Base-by-base conservation (phyloP, 2,888 invertebrate genomes). In the Drosophila aldrichi region DNA sequence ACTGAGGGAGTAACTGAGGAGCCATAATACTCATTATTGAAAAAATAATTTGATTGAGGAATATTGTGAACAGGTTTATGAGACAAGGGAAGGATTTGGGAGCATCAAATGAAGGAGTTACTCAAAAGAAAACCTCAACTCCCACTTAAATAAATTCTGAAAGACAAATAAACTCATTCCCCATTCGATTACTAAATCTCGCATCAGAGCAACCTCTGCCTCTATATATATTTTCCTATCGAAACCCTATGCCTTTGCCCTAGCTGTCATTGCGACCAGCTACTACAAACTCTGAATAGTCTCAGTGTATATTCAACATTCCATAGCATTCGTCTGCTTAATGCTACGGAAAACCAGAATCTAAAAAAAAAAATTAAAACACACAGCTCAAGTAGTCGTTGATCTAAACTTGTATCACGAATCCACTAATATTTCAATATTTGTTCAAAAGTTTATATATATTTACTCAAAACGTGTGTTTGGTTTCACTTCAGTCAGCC, bases 281-380 rank as follows among this genome's bases (percentile, higher is more conserved):
- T 8, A 18, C 10, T 38, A 16, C 10, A 36, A 29, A 25, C 16
- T 16, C 6, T 29, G 10, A 20, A 38, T 3, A 20, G 16, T 29
- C 38, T 58, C 48, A 58, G 48, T 58, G 38, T 29, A 48, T 48
- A 48, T 58, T 48, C 58, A 38, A 25, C 38, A 48, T 38, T 29
- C 48, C 18, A 48, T 25, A 48, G 58, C 38, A 58, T 38, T 48
- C 48, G 22, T 44, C 32, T 57, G 46, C 36, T 44, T 25, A 36
- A 22, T 57, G 44, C 44, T 57, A 44, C 36, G 57, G 44, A 44
- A 48, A 18, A 48, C 18, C 58, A 48, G 48, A 57, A n/a, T 38
- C 9, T 25, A 58, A 36, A 46, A 46, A 58, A 34, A 12, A 34
- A 29, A 20, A 16, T 16, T n/a, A 12, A 40, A 2, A 55, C 56